Evolutionary conservation across 2,888 invertebrate species (phyloP), one percentile per base, ranked within the genome.

Genomic region (Micropterix aruncella): DNA sequence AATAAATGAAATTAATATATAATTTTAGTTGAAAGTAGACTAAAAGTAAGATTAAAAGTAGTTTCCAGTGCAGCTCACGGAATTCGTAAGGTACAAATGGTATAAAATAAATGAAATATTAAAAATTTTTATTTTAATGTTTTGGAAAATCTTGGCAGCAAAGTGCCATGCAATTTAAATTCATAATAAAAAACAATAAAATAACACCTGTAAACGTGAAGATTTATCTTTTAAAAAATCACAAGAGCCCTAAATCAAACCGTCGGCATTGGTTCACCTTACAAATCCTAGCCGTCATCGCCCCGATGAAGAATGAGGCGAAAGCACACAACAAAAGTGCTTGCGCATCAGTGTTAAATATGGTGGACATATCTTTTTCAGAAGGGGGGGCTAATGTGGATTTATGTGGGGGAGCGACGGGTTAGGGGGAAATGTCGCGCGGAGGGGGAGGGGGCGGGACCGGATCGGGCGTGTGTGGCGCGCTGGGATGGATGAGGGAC

Each of bases 341-440:
- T 47, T 47, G 47, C 49, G 45, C 49, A 49, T 49, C 49, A 49
- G 47, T 49, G 49, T 49, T 49, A 49, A 49, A 49, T 49, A 49
- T 47, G 46, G 47, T 45, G 49, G 49, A 49, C 49, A 49, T 49
- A 49, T 49, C 49, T 49, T 49, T 49, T 49, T 49, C 49, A 44
- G 44, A 43, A 12, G 12, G 27, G 27, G 27, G 5, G 47, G 49
- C 47, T 49, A 49, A 47, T 47, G 47, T 47, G 46, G 49, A 49
- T 49, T 49, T 49, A 49, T 49, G 46, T 44, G 46, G 46, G 46
- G 48, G 16, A 40, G 27, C 36, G 3, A 16, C 15, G 39, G 37
- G 41, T 19, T 41, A 39, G 36, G 16, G 43, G 36, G 41, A 39
- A 36, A 18, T 14, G 38, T 19, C 14, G 40, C 16, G 40, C 38